These are phyloP conservation scores for Pandemis cinnamomeana DNA, from an alignment of 2,888 invertebrate genomes.

Conservation along the genomic window DNA sequence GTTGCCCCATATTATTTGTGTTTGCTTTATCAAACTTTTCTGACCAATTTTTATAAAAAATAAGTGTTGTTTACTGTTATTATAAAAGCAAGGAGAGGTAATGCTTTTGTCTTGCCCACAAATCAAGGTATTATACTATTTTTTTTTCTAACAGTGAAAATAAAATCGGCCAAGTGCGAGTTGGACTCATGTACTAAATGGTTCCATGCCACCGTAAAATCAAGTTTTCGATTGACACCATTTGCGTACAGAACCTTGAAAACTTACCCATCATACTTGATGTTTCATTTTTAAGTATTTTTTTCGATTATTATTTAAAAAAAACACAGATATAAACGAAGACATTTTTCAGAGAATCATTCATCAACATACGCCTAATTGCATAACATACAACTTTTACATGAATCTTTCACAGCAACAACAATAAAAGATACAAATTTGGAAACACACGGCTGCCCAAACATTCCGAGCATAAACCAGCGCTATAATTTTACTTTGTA, in stretches of 20 bases:
- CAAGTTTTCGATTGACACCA: no score
- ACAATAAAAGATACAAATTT: conserved; percentile 33
- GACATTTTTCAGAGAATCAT: neutral
- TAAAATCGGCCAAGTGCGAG: no score
- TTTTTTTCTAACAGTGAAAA: no score
- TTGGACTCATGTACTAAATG: no score
- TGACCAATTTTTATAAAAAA: neutral
- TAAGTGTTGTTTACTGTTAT: neutral
- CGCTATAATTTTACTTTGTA: conserved; percentile 26
- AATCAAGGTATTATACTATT: neutral
- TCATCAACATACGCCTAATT: no score
- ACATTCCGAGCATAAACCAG: conserved; percentile 4
- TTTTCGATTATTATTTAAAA: no score
- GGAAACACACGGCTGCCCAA: conserved; percentile 13
- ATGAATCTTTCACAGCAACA: conserved; percentile 20
- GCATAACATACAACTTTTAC: neutral
- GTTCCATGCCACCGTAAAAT: no score
- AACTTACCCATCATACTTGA: no score
- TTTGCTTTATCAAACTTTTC: neutral
- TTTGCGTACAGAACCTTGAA: no score
- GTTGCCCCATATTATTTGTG: neutral
- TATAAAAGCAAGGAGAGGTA: neutral
- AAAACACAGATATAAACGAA: neutral
- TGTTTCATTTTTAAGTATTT: no score
- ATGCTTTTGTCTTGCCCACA: neutral